These are phyloP conservation scores for Yponomeuta cagnagella DNA, from an alignment of 2,888 invertebrate genomes.

Conservation along the genomic window DNA sequence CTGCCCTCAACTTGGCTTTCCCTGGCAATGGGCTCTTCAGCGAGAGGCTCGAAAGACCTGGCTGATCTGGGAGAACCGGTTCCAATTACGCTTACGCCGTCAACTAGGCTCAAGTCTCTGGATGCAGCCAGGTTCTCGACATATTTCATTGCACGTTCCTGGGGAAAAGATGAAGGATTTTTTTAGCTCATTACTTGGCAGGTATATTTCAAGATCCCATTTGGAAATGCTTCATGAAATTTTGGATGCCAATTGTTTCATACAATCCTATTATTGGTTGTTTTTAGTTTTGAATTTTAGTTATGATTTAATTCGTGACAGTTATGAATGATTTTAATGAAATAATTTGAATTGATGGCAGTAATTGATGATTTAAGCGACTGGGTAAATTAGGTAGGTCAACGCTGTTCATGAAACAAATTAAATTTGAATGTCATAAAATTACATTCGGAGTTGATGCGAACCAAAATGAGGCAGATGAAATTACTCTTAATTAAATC, in stretches of 20 bases:
- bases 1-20: conserved; percentile 84
- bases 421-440: background rate
- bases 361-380: background rate
- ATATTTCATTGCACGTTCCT: conserved; percentile 83
- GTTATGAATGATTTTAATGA: too few species aligned
- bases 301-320: too few species aligned
- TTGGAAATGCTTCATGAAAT: background rate
- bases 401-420: background rate
- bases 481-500: too few species aligned
- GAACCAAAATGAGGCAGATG: too few species aligned
- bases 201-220: too few species aligned
- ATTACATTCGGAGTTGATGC: too few species aligned
- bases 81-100: conserved; percentile 76
- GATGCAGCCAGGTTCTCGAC: conserved; percentile 74
- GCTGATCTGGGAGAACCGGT: conserved; percentile 73
- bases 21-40: conserved; percentile 82
- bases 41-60: conserved; percentile 77
- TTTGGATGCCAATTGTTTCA: background rate
- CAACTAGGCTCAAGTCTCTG: conserved; percentile 74
- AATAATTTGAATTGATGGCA: background rate
- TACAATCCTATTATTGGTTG: too few species aligned
- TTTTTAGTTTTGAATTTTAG: too few species aligned
- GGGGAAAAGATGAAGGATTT: conserved; percentile 28
- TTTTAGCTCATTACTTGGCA: conserved; percentile 10
- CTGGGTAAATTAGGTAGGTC: background rate